phyloP scores from a whole-genome alignment of 2,888 invertebrate species.

The Keiferia lycopersicella region DNA sequence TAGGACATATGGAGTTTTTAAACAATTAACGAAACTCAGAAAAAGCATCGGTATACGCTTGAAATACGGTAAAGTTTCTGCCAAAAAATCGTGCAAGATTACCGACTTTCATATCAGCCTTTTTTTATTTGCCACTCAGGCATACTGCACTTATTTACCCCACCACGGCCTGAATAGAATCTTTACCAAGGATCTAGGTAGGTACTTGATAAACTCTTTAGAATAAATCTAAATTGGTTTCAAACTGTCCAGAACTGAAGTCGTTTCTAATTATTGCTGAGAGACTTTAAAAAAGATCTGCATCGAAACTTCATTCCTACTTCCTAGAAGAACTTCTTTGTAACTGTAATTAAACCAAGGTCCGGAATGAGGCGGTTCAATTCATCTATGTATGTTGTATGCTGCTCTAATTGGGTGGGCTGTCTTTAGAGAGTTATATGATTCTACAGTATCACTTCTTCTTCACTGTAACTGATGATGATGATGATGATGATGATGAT shows the following conservation, averaged over 20 bases:
- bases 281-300: not conserved
- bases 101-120: too few relatives aligned
- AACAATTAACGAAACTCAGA: not conserved
- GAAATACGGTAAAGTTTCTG: not conserved
- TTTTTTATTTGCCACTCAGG: too few relatives aligned
- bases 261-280: not conserved
- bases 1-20: not conserved
- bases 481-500: too few relatives aligned
- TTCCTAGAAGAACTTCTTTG: not conserved
- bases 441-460: not conserved
- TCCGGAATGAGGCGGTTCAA: not conserved
- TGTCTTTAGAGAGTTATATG: not conserved
- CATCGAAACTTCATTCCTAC: conserved; percentile 1
- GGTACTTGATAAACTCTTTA: too few relatives aligned
- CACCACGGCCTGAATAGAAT: too few relatives aligned
- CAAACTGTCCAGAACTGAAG: not conserved
- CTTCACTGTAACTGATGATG: too few relatives aligned
- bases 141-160: too few relatives aligned
- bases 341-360: conserved; percentile 10
- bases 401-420: conserved; percentile 5
- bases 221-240: not conserved
- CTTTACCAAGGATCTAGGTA: too few relatives aligned
- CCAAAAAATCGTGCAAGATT: too few relatives aligned
- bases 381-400: conserved; percentile 4
- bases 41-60: not conserved